Base-by-base conservation (phyloP, 2,113 vertebrate genomes). In the Eudorcas thomsonii region DNA sequence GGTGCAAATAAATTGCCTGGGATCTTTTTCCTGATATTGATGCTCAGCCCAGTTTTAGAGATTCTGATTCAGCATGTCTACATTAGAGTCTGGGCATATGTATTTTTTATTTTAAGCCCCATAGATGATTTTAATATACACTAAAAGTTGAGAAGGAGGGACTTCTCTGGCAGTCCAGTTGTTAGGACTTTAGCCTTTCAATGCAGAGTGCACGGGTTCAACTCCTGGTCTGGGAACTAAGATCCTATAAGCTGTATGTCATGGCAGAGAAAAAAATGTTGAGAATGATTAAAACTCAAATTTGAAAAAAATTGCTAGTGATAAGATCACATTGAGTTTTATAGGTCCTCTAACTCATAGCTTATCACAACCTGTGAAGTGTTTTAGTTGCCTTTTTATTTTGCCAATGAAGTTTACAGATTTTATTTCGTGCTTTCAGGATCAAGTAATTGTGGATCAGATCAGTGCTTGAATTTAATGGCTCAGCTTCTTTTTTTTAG, bases 401-500 rank as follows among this genome's bases (percentile, higher is more conserved):
- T 88, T 71, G 78, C 48, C 48, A 33, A 6, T 81, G 67, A 96
- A 81, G 26, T 94, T 96, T 84, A 62, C 87, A 96, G 74, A 23
- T 88, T 93, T 92, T 82, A 43, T 77, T 84, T 39, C 94, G 86
- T 83, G 16, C 36, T 96, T 96, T 92, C 19, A 55, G 64, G 16
- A 5, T 64, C 45, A 45, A 59, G 13, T 91, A 23, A 39, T 33
- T 89, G 2, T 80, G 84, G 36, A 39, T 74, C 57, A 39, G 88
- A n/a, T 85, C 80, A 88, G 23, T 52, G 28, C 50, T 59, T 88
- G 30, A 78, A 94, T 88, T 80, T 92, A 93, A 82, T 96, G 87
- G 48, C 9, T 80, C 28, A 96, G 39, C 50, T 30, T 77, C 93
- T 93, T 84, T 83, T 96, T 93, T 94, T 97, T 94, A 80, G 12